A percentile compares a stretch with the other conserved stretches of the same genome.
Conservation (phyloP, 1,140 invertebrate species). For the Drosophila obscura region DNA sequence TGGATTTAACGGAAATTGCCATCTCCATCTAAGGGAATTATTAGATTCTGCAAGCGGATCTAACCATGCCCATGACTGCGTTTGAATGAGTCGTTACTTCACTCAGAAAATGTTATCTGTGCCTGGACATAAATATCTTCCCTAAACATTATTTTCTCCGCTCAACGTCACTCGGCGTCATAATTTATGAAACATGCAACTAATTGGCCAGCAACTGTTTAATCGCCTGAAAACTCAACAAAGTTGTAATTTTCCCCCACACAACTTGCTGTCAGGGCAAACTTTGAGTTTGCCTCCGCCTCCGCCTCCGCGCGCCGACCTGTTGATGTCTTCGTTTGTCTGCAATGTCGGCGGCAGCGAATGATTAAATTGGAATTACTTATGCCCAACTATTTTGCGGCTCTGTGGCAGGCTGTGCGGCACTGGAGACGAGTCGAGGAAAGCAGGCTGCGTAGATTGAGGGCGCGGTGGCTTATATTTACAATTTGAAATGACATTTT, state of each 20-base stretch:
- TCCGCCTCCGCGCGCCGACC: too few relatives aligned
- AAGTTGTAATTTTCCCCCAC: constrained; percentile 1
- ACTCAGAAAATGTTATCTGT: too few relatives aligned
- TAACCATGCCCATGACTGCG: too few relatives aligned
- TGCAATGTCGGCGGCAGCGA: constrained; percentile 11
- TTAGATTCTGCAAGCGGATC: too few relatives aligned
- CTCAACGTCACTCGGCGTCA: too few relatives aligned
- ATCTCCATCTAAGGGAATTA: too few relatives aligned
- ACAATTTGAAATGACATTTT: constrained; percentile 56
- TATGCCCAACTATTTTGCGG: constrained; percentile 30
- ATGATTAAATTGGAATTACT: constrained; percentile 59
- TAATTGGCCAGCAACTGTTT: too few relatives aligned
- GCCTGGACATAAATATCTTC: too few relatives aligned
- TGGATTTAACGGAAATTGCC: neutral
- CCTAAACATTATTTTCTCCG: too few relatives aligned
- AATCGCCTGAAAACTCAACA: too few relatives aligned
- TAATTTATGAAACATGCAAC: too few relatives aligned
- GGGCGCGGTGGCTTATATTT: constrained; percentile 6
- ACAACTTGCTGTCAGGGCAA: constrained; percentile 15
- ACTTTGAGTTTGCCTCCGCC: constrained; percentile 8
- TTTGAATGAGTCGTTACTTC: too few relatives aligned
- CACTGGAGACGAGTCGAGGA: constrained; percentile 52
- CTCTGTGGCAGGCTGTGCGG: constrained; percentile 11
- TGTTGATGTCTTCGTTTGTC: constrained; percentile 6
- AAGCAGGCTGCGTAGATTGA: neutral